Evolutionary conservation across 2,797 vertebrate genomes (phyloP).

Genomic region (Myioborus miniatus): DNA sequence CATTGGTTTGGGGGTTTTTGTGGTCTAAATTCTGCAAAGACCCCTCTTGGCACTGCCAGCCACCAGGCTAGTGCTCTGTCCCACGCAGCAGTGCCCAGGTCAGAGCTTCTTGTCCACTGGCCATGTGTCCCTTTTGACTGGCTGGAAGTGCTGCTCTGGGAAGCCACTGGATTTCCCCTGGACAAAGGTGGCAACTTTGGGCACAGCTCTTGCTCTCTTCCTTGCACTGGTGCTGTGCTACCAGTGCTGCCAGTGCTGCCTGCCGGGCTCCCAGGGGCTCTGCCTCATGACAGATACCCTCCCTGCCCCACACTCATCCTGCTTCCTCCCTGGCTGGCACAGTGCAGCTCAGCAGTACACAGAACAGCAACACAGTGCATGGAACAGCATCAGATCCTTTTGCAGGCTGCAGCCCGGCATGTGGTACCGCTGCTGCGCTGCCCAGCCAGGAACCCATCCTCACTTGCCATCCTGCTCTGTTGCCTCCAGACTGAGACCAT

Average conservation of each 20-base stretch:
- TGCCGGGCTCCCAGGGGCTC: not conserved
- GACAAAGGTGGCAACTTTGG: fast-evolving
- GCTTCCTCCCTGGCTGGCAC: not conserved
- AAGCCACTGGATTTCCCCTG: not conserved
- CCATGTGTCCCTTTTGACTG: not conserved
- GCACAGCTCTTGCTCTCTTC: not conserved
- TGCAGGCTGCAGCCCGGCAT: not conserved
- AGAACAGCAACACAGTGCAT: no score
- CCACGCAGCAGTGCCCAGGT: not conserved
- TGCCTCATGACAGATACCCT: not conserved
- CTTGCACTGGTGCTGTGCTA: not conserved
- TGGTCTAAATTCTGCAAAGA: not conserved
- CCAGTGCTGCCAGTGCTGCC: not conserved
- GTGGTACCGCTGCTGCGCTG: not conserved
- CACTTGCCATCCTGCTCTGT: not conserved
- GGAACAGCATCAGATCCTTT: not conserved
- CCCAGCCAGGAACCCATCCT: not conserved
- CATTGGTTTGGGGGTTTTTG: not conserved
- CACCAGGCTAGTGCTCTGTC: not conserved
- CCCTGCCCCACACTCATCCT: fast-evolving
- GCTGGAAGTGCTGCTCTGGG: not conserved
- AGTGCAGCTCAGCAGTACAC: not conserved
- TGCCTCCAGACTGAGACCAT: not conserved
- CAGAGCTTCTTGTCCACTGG: not conserved
- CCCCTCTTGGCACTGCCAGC: not conserved